Conservation (phyloP, 23 tunicate genomes). For the Pegea sp. region DNA sequence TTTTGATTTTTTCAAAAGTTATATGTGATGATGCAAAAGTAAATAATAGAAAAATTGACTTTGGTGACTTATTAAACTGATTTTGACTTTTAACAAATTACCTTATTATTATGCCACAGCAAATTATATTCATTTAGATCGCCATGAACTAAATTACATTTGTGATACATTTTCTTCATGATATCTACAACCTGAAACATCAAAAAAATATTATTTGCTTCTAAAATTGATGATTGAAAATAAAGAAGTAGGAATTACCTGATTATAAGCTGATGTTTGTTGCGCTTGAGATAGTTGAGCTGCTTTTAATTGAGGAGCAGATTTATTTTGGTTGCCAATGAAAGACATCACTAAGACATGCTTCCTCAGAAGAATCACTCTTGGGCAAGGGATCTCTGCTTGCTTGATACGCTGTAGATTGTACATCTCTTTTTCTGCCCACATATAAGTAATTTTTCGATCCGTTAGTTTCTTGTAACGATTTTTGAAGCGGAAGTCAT, state of each 20-base stretch:
- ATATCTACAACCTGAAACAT: slow-evolving; percentile 40
- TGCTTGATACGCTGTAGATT: slow-evolving; percentile 31
- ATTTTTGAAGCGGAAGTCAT: slow-evolving; percentile 93
- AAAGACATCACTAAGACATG: slow-evolving; percentile 91
- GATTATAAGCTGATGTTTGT: slow-evolving; percentile 33
- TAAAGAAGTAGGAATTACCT: slow-evolving; percentile 12
- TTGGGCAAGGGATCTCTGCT: slow-evolving; percentile 79
- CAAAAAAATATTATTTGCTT: not conserved
- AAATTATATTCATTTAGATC: slow-evolving; percentile 84
- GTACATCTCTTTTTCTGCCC: slow-evolving; percentile 96
- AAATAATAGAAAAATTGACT: too few species aligned
- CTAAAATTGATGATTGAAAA: not conserved
- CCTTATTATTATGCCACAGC: slow-evolving; percentile 62
- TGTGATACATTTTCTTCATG: slow-evolving; percentile 58
- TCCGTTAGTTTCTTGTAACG: slow-evolving; percentile 77
- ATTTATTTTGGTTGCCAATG: slow-evolving; percentile 44
- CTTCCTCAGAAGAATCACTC: slow-evolving; percentile 53
- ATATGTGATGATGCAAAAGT: too few species aligned
- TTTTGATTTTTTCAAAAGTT: too few species aligned
- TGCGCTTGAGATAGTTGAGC: slow-evolving; percentile 40
- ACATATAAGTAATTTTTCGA: slow-evolving; percentile 76
- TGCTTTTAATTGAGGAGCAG: slow-evolving; percentile 65
- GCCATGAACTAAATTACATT: slow-evolving; percentile 56
- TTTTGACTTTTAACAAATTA: slow-evolving; percentile 2
- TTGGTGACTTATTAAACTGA: too few species aligned